Evolutionary conservation across 2,113 vertebrate species (phyloP).

Genomic region (Bubalus kerabau): DNA sequence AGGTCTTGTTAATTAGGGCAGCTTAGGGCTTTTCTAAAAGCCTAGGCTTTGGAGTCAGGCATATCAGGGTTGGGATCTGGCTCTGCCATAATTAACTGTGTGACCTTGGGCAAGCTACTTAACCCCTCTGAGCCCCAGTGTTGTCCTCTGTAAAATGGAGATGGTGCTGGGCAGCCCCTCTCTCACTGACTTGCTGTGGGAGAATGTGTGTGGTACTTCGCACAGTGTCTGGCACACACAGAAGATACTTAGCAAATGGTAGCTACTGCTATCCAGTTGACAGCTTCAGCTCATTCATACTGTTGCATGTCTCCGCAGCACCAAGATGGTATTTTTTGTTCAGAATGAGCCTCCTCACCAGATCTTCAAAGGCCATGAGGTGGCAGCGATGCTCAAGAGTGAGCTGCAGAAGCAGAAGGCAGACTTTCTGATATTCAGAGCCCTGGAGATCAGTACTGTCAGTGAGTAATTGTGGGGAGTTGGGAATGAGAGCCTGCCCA

Average conservation of each 20-base stretch:
- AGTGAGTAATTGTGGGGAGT: conserved; percentile 83
- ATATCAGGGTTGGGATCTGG: not conserved
- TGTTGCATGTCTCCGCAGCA: conserved; percentile 80
- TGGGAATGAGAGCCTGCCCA: not conserved
- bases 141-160: not conserved
- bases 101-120: conserved; percentile 48
- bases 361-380: conserved; percentile 89
- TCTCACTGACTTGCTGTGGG: not conserved
- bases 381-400: conserved; percentile 89
- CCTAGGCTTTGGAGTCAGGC: not conserved
- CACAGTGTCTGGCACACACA: not conserved
- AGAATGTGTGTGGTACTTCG: not conserved
- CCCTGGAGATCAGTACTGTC: conserved; percentile 91
- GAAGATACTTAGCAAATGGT: not conserved
- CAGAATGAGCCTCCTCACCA: conserved; percentile 91
- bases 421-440: conserved; percentile 94
- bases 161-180: not conserved
- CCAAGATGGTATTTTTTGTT: conserved; percentile 96
- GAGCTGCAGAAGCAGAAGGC: conserved; percentile 94
- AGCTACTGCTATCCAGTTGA: not conserved
- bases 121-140: not conserved
- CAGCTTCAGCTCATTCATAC: not conserved
- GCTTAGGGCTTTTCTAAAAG: not conserved
- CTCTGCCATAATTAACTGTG: conserved; percentile 50
- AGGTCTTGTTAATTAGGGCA: not conserved